Base-by-base conservation (phyloP, 2,888 invertebrate species). In the Hedya salicella region DNA sequence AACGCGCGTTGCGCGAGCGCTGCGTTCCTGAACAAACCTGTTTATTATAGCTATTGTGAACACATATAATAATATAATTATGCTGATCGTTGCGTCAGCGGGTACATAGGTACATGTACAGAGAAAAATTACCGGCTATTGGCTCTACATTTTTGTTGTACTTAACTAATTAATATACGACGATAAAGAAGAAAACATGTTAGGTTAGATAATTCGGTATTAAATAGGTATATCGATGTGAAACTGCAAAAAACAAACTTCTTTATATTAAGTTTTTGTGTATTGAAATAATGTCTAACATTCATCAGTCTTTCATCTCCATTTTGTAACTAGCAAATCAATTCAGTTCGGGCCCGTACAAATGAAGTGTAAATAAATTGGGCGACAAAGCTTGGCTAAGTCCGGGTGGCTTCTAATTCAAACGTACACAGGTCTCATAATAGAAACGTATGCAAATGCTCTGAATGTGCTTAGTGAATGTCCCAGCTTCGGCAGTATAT, bases 361-460 rank as follows among this genome's bases (percentile, higher is more conserved):
- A 46, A 57, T 32, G 32, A 46, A 50, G 13, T 50, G 49, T 48
- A 61, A 46, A 65, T 68, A 62, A 62, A 62, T 65, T 62, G 53
- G 52, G 25, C 32, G 39, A 57, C 73, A 57, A 63, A 56, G 77
- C 75, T 73, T 71, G 74, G 74, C 70, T 78, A 78, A 80, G 80
- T 79, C 76, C 75, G 73, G 78, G 78, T 81, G 78, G 82, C 76
- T 77, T 80, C 82, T 85, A 86, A 87, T 86, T 78, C 78, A 73
- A 75, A 77, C 80, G 80, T 81, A 66, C 80, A 79, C 79, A 80
- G 80, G 76, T 78, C 77, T 75, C 76, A 71, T 75, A 76, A 79
- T 81, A 77, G 81, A 79, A 85, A 81, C 83, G 81, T 86, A 88
- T 89, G 89, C 88, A 88, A 89, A 89, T 88, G 85, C 83, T 84